These are phyloP conservation scores for Ceuthmochares aereus DNA, from an alignment of 2,113 vertebrate species.

Conservation along the genomic window DNA sequence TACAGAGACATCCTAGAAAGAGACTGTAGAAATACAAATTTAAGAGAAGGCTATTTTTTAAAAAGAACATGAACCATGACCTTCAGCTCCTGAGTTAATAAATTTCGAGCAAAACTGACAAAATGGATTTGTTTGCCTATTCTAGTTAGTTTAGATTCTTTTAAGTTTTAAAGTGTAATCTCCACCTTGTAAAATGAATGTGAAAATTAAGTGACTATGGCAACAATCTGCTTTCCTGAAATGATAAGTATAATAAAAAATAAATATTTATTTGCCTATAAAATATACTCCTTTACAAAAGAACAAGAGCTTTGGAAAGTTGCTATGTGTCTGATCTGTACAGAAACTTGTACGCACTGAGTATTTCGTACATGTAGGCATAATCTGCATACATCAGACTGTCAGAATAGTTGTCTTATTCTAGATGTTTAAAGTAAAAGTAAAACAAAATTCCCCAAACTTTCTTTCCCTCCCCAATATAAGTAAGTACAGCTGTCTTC, in stretches of 20 bases:
- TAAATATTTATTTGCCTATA: neutral
- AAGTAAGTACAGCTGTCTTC: neutral
- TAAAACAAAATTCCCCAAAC: neutral
- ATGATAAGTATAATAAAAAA: neutral
- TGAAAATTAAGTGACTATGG: constrained; percentile 4
- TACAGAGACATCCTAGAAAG: neutral
- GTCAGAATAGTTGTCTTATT: neutral
- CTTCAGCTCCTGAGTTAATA: constrained; percentile 34
- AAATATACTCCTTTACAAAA: neutral
- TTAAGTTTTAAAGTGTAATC: constrained; percentile 2
- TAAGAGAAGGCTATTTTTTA: neutral
- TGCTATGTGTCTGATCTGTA: accelerated
- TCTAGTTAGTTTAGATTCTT: constrained; percentile 22
- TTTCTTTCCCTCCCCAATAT: accelerated
- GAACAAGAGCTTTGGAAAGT: neutral
- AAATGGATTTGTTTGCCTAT: neutral
- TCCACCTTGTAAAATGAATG: constrained; percentile 13
- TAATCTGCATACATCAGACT: neutral
- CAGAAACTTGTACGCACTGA: accelerated
- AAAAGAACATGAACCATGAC: neutral
- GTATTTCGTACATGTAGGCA: neutral
- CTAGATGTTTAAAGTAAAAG: neutral
- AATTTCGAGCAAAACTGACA: neutral
- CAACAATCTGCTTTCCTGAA: neutral
- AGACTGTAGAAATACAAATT: neutral